phyloP scores from a whole-genome alignment of 2,888 invertebrate genomes.

The Nemoura dubitans region DNA sequence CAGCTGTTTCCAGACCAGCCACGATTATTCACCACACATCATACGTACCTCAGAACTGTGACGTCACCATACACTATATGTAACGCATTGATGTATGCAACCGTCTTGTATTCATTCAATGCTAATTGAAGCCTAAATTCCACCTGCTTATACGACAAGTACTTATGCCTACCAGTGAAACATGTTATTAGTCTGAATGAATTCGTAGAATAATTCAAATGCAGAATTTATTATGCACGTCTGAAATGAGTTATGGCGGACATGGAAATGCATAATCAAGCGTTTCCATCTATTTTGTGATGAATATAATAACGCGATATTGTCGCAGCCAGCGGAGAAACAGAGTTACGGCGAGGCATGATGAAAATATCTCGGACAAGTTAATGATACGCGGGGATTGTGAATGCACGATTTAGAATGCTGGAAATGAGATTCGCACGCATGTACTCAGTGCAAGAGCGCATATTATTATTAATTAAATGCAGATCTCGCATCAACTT shows the following conservation, averaged over 20 bases:
- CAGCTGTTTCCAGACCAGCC: slow-evolving; percentile 41
- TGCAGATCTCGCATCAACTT: background rate
- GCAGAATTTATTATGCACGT: slow-evolving; percentile 19
- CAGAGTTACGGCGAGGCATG: slow-evolving; percentile 1
- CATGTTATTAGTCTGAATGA: slow-evolving; percentile 15
- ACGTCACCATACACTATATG: slow-evolving; percentile 17
- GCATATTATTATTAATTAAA: slow-evolving; percentile 13
- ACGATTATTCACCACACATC: slow-evolving; percentile 43
- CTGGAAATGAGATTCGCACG: background rate
- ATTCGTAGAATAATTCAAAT: slow-evolving; percentile 20
- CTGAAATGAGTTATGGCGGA: slow-evolving; percentile 16
- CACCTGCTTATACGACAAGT: slow-evolving; percentile 17
- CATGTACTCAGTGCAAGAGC: background rate
- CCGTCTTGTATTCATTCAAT: slow-evolving; percentile 23
- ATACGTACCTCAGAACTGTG: slow-evolving; percentile 35
- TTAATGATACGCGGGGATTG: slow-evolving; percentile 2
- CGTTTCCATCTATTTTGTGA: slow-evolving; percentile 35
- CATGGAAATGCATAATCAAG: slow-evolving; percentile 35
- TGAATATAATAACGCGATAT: slow-evolving; percentile 28
- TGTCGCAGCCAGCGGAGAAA: slow-evolving; percentile 27
- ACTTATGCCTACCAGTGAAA: slow-evolving; percentile 15
- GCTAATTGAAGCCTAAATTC: slow-evolving; percentile 38
- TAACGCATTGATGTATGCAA: slow-evolving; percentile 16
- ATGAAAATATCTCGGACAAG: slow-evolving; percentile 17
- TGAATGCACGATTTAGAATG: background rate